These are phyloP conservation scores for Sialia sialis DNA, from an alignment of 2,113 vertebrate species.

Conservation along the genomic window DNA sequence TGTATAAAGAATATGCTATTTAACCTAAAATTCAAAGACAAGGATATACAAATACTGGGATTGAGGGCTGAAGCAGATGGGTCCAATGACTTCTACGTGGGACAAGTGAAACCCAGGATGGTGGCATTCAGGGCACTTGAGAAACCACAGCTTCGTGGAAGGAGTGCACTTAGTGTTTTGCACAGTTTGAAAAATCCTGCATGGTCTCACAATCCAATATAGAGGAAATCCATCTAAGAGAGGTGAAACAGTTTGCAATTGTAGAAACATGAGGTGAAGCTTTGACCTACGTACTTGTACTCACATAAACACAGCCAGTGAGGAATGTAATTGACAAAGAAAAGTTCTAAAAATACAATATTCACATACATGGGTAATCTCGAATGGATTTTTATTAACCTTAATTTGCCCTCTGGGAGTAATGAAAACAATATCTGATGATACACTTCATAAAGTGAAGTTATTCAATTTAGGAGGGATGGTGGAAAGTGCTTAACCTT, in stretches of 20 bases:
- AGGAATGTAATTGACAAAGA: not conserved
- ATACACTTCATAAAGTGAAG: slow-evolving; percentile 35
- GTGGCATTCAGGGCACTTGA: not conserved
- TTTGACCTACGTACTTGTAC: accelerated
- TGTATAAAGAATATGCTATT: not conserved
- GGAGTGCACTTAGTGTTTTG: not conserved
- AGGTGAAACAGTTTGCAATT: not conserved
- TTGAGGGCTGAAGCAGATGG: not conserved
- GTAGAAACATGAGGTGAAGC: not conserved
- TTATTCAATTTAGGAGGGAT: slow-evolving; percentile 18
- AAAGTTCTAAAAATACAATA: slow-evolving; percentile 18
- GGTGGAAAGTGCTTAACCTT: slow-evolving; percentile 20
- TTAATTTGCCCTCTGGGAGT: slow-evolving; percentile 21
- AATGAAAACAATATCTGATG: slow-evolving; percentile 33
- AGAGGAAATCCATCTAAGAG: not conserved
- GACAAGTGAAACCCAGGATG: not conserved
- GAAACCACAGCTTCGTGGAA: not conserved
- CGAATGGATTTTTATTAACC: slow-evolving; percentile 45
- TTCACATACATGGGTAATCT: not conserved
- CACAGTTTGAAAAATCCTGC: not conserved
- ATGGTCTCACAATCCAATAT: not conserved
- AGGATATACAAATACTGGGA: not conserved
- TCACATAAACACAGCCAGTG: not conserved
- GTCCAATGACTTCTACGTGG: not conserved
- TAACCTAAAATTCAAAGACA: not conserved